Percentiles rank a stretch among this genome's conserved stretches.
phyloP scores from a whole-genome alignment of 2,888 invertebrate species.

The Aradus depressus region DNA sequence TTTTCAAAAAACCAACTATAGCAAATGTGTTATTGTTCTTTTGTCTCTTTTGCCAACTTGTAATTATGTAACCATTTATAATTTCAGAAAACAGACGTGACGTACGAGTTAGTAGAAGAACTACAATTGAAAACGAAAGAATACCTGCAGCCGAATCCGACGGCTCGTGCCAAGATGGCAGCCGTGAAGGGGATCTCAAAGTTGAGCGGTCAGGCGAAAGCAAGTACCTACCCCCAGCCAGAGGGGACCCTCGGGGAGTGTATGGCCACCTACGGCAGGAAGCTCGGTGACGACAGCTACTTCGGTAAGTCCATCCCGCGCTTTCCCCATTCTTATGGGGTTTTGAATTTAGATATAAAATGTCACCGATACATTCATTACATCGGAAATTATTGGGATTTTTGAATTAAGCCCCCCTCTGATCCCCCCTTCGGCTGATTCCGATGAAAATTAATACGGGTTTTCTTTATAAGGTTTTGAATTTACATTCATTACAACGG shows the following conservation, averaged over 20 bases:
- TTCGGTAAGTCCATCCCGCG: slow-evolving; percentile 76
- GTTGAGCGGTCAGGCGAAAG: slow-evolving; percentile 91
- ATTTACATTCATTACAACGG: too few relatives aligned
- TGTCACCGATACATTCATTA: too few relatives aligned
- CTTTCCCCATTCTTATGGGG: too few relatives aligned
- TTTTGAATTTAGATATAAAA: too few relatives aligned
- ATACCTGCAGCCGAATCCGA: slow-evolving; percentile 97
- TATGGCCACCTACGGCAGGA: slow-evolving; percentile 89
- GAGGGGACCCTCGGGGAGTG: slow-evolving; percentile 95
- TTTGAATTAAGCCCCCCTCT: too few relatives aligned
- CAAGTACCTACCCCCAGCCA: slow-evolving; percentile 95
- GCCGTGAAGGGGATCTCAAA: slow-evolving; percentile 93
- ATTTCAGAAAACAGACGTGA: slow-evolving; percentile 91
- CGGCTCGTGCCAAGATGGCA: slow-evolving; percentile 87
- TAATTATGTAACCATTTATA: too few relatives aligned
- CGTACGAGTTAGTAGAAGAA: slow-evolving; percentile 92
- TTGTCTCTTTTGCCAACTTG: slow-evolving; percentile 19
- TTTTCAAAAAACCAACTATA: too few relatives aligned
- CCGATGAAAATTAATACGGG: too few relatives aligned
- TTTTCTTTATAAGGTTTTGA: too few relatives aligned
- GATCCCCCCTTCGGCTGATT: too few relatives aligned
- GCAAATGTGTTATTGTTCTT: slow-evolving; percentile 16
- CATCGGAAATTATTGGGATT: too few relatives aligned
- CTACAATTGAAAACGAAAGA: slow-evolving; percentile 95
- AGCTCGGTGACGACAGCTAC: slow-evolving; percentile 86